Conservation (phyloP, 2,797 vertebrate genomes). For the Mycteria americana region DNA sequence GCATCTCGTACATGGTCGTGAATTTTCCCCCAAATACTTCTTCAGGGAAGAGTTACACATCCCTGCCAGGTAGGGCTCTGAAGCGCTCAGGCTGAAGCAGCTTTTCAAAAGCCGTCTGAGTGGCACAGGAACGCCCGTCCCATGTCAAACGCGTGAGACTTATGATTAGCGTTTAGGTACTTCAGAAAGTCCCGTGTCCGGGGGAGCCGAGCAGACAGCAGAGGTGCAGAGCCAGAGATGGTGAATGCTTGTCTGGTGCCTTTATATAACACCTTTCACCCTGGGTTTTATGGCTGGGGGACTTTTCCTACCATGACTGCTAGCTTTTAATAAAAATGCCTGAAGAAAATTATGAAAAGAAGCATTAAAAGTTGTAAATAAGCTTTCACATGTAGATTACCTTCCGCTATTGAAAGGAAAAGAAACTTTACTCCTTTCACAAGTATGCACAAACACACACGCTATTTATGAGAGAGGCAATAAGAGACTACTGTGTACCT, state of each 20-base stretch:
- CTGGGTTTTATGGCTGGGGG: background rate
- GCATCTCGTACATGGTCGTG: background rate
- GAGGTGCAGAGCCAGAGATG: background rate
- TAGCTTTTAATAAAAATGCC: background rate
- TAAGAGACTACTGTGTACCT: background rate
- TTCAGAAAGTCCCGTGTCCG: background rate
- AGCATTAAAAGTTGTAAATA: constrained; percentile 24
- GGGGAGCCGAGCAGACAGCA: background rate
- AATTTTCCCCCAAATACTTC: background rate
- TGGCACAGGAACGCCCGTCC: background rate
- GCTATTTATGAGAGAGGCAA: background rate
- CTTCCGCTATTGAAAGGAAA: background rate
- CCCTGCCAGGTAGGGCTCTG: background rate
- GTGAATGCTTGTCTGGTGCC: background rate
- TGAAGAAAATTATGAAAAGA: constrained; percentile 18
- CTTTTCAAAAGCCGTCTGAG: background rate
- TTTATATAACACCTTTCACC: background rate
- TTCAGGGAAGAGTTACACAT: background rate
- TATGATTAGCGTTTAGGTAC: background rate
- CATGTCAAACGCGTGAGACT: fast-evolving
- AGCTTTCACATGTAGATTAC: background rate
- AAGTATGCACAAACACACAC: background rate
- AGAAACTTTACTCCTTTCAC: background rate
- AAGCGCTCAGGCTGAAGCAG: background rate
- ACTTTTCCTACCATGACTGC: background rate